Percentiles rank a stretch among this genome's conserved stretches.
Conservation (phyloP, 2,888 invertebrate genomes). For the Xylota sylvarum region DNA sequence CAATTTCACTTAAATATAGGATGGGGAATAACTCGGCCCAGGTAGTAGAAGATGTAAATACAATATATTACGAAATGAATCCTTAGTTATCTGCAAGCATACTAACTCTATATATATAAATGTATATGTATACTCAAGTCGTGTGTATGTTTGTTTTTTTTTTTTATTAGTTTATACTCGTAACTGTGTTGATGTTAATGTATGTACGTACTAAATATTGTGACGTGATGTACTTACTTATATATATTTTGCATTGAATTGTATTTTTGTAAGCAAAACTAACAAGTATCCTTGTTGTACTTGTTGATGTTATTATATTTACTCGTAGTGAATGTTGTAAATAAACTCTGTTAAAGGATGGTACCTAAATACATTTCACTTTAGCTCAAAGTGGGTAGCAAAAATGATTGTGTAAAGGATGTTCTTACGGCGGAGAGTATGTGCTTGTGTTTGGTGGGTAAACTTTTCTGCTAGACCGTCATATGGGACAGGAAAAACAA, state of each 20-base stretch:
- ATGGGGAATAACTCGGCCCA: slow-evolving; percentile 84
- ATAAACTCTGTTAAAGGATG: slow-evolving; percentile 36
- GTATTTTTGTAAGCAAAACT: slow-evolving; percentile 8
- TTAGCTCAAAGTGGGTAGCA: background rate
- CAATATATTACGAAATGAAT: slow-evolving; percentile 38
- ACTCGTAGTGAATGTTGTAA: slow-evolving; percentile 60
- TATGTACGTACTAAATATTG: slow-evolving; percentile 47
- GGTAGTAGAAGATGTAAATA: slow-evolving; percentile 82
- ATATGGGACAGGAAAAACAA: background rate
- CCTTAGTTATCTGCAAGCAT: slow-evolving; percentile 48
- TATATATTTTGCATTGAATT: slow-evolving; percentile 31
- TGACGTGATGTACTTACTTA: slow-evolving; percentile 34
- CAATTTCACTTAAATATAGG: slow-evolving; percentile 85
- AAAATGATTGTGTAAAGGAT: background rate
- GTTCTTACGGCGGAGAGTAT: background rate
- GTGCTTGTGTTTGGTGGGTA: background rate
- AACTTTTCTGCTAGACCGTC: background rate
- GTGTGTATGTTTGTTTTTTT: slow-evolving; percentile 1
- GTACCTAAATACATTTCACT: background rate
- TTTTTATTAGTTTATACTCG: background rate
- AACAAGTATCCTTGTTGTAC: slow-evolving; percentile 14
- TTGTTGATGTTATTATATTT: slow-evolving; percentile 33
- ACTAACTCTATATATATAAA: background rate
- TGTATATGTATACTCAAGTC: slow-evolving; percentile 5
- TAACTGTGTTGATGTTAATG: slow-evolving; percentile 40